Conservation (phyloP, 2,888 invertebrate genomes). For the Gastracanthus pulcherrimus region DNA sequence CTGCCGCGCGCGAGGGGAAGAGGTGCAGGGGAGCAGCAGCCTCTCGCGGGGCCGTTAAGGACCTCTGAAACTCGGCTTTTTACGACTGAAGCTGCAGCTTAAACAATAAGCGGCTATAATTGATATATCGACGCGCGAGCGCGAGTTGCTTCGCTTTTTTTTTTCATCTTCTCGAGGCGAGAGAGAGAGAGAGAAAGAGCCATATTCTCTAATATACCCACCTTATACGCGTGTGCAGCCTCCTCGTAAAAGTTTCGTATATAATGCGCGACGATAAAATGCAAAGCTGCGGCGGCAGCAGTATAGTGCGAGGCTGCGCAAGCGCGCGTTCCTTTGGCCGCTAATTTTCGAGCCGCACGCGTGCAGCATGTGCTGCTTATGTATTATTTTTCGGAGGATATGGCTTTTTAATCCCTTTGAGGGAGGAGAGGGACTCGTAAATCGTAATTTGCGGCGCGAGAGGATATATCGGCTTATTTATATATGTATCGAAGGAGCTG, state of each 20-base stretch:
- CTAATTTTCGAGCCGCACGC: constrained; percentile 33
- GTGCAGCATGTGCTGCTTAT: constrained; percentile 1
- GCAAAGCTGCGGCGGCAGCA: constrained; percentile 24
- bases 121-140: constrained; percentile 64
- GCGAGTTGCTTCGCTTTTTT: too few species aligned
- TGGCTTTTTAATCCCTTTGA: constrained; percentile 53
- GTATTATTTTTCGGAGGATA: constrained; percentile 50
- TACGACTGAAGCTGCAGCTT: constrained; percentile 66
- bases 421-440: constrained; percentile 40
- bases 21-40: background rate
- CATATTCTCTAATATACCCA: constrained; percentile 47
- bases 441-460: constrained; percentile 49
- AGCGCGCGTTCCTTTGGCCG: too few species aligned
- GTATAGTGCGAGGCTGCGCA: background rate
- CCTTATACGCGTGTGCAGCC: background rate
- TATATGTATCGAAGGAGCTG: background rate
- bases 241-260: constrained; percentile 49
- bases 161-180: background rate
- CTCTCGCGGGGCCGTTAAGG: constrained; percentile 29
- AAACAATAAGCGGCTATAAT: constrained; percentile 68
- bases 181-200: too few species aligned
- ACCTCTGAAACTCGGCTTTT: constrained; percentile 57
- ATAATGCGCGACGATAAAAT: constrained; percentile 57
- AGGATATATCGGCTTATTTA: constrained; percentile 6
- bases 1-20: background rate